A percentile compares a stretch with the other conserved stretches of the same genome.
Evolutionary conservation across 2,888 invertebrate genomes (phyloP).

Genomic region (Augochlorella aurata): DNA sequence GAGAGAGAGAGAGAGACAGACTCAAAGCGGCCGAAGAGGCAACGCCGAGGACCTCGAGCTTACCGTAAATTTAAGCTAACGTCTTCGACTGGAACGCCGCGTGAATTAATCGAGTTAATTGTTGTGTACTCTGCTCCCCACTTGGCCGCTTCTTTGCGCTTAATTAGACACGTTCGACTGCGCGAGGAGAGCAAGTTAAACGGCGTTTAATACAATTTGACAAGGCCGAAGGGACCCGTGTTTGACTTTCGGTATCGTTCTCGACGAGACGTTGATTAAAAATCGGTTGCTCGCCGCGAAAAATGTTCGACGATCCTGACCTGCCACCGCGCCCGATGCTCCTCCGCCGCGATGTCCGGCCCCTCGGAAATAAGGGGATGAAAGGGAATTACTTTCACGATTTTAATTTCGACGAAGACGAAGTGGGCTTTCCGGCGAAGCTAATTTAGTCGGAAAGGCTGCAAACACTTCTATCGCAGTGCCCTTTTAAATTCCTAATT

Average conservation of each 20-base stretch:
- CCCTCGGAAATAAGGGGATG: neutral
- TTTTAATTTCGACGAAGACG: conserved; percentile 45
- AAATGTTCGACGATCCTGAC: conserved; percentile 37
- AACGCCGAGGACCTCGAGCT: conserved; percentile 16
- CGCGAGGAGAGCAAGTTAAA: conserved; percentile 58
- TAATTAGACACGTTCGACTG: conserved; percentile 67
- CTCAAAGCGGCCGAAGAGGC: conserved; percentile 5
- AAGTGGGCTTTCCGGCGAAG: conserved; percentile 36
- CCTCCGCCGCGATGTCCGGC: conserved; percentile 5
- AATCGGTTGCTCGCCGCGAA: conserved; percentile 24
- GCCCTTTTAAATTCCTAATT: conserved; percentile 51
- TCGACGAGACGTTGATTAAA: conserved; percentile 32
- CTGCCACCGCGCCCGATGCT: neutral
- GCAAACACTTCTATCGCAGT: conserved; percentile 29
- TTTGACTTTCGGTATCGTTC: conserved; percentile 41
- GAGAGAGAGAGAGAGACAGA: neutral
- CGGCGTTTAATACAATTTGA: conserved; percentile 47
- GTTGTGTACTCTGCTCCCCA: conserved; percentile 62
- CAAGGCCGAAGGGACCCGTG: neutral
- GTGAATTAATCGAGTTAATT: conserved; percentile 71
- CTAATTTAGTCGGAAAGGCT: conserved; percentile 44
- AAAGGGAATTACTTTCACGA: conserved; percentile 17
- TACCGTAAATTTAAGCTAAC: conserved; percentile 61
- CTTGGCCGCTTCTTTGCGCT: conserved; percentile 63
- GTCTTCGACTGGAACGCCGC: conserved; percentile 62